Conservation (phyloP, 92 coral and sea anemone genomes). For the Ricordea florida region DNA sequence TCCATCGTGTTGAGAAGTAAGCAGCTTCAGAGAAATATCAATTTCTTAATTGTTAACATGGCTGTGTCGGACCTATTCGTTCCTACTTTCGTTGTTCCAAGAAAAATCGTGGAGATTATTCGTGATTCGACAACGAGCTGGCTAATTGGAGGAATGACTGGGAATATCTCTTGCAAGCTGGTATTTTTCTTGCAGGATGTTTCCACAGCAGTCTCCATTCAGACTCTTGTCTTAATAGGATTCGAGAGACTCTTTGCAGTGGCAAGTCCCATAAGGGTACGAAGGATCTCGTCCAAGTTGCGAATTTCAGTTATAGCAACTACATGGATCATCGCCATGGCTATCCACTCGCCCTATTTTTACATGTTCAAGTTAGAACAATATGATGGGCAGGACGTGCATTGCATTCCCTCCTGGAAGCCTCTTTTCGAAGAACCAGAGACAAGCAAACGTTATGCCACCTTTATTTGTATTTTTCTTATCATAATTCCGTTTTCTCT, state of each 20-base stretch:
- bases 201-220: constrained; percentile 2
- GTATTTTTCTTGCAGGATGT: neutral
- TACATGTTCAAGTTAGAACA: constrained; percentile 4
- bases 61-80: constrained; percentile 16
- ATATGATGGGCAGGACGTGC: neutral
- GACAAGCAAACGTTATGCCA: constrained; percentile 1
- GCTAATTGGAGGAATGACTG: neutral
- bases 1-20: constrained; percentile 9
- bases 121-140: neutral
- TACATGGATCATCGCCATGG: constrained; percentile 14
- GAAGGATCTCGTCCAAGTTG: constrained; percentile 6
- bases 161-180: constrained; percentile 17
- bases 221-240: constrained; percentile 12
- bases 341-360: constrained; percentile 12
- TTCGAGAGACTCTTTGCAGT: constrained; percentile 31
- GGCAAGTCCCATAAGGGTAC: constrained; percentile 6
- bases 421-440: constrained; percentile 19
- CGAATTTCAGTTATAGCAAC: neutral
- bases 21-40: neutral
- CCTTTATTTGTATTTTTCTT: neutral
- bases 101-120: neutral
- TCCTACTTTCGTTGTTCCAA: constrained; percentile 11
- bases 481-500: constrained; percentile 15
- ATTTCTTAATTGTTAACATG: constrained; percentile 28
- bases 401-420: neutral